These are phyloP conservation scores for Drosophila lutescens DNA, from an alignment of 2,888 invertebrate species.

Conservation along the genomic window DNA sequence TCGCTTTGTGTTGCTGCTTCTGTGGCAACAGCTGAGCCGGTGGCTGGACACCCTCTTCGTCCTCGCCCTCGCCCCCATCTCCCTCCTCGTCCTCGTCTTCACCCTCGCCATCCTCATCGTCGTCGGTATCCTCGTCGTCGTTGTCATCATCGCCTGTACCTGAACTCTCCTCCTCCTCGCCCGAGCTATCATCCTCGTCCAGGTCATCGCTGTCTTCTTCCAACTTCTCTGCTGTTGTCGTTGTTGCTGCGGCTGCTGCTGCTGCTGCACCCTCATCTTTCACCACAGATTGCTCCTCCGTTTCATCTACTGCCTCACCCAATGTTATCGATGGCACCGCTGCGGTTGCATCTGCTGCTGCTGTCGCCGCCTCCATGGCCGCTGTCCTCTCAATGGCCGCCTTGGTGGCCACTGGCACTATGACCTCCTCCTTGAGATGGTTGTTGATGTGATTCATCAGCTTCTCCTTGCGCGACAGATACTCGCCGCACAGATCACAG, in stretches of 20 bases:
- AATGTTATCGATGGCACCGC: background rate
- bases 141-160: conserved; percentile 52
- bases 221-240: conserved; percentile 1
- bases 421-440: conserved; percentile 82
- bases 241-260: conserved; percentile 8
- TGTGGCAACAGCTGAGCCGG: conserved; percentile 19
- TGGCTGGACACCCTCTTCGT: conserved; percentile 47
- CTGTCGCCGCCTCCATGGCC: conserved; percentile 15
- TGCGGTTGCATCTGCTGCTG: conserved; percentile 1
- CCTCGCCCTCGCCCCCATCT: conserved; percentile 50
- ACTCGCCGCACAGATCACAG: conserved; percentile 84
- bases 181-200: conserved; percentile 32
- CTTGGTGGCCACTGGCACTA: conserved; percentile 68
- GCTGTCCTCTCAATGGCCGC: conserved; percentile 11
- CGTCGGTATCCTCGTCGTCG: conserved; percentile 41
- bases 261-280: conserved; percentile 13
- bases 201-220: conserved; percentile 36
- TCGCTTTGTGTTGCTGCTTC: conserved; percentile 32
- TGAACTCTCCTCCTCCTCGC: conserved; percentile 35
- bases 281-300: background rate
- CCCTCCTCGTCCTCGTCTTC: conserved; percentile 62
- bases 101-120: conserved; percentile 50
- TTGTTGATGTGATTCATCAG: conserved; percentile 83
- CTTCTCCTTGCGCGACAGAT: conserved; percentile 84
- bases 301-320: background rate